Percentiles rank a stretch among this genome's conserved stretches.
Evolutionary conservation across 1,140 invertebrate species (phyloP).

Genomic region (Chironomus striatipennis): DNA sequence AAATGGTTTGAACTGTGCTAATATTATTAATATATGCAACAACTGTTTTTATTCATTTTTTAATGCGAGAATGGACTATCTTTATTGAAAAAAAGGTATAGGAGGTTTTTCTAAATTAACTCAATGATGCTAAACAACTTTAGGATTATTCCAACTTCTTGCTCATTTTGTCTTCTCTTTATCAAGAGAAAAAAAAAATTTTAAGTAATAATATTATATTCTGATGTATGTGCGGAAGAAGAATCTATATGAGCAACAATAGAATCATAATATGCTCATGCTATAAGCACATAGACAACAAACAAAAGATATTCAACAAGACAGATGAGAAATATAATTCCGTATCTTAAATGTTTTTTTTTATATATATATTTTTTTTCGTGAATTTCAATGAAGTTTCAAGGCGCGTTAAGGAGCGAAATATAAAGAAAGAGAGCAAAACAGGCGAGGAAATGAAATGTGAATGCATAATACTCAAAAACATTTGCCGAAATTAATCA

Average conservation of each 20-base stretch:
- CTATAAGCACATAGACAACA: neutral
- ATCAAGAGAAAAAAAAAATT: too few species aligned
- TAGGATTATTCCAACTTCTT: too few species aligned
- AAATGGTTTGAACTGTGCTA: too few species aligned
- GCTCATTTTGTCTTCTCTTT: too few species aligned
- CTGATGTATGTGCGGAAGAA: neutral
- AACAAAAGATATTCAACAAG: neutral
- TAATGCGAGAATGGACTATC: too few species aligned
- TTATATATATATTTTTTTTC: constrained; percentile 7
- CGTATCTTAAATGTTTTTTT: neutral
- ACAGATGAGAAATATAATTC: constrained; percentile 9
- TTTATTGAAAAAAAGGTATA: neutral
- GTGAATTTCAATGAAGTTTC: constrained; percentile 7
- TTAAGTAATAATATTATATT: too few species aligned
- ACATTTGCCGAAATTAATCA: constrained; percentile 13
- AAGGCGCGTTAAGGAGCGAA: neutral
- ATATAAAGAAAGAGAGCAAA: neutral
- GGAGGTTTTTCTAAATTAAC: neutral
- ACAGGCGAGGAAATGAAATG: constrained; percentile 6
- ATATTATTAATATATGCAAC: too few species aligned
- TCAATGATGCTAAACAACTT: neutral
- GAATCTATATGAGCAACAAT: neutral
- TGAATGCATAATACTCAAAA: neutral
- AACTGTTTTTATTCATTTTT: too few species aligned
- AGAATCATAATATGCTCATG: neutral